Base-by-base conservation (phyloP, 2,888 invertebrate species). In the Leucoma salicis region DNA sequence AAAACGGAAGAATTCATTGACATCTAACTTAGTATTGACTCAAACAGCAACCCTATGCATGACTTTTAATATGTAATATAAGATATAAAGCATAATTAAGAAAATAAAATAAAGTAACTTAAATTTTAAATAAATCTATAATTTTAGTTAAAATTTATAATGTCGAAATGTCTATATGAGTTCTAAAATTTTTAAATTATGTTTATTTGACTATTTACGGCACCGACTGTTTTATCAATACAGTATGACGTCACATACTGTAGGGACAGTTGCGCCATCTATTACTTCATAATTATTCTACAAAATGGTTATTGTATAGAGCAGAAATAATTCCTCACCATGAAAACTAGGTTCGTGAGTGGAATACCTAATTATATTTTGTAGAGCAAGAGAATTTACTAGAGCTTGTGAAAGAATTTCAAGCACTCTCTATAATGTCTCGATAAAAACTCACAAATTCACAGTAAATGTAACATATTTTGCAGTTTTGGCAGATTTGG, bases 1-100 rank as follows among this genome's bases (percentile, higher is more conserved):
- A 78, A 86, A 88, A 78, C 85, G 85, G 85, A 84, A 83, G 72
- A 75, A 46, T 56, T 53, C 28, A 44, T 49, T 83, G 82, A 80
- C 82, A 82, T 46, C 21, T 18, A 24, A 24, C 11, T 6, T 2
- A 0, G 7, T 27, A 27, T 27, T 27, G n/a, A 27, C 27, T 27
- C 8, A 25, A 10, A n/a, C n/a, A 5, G 10, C 3, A 25, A 25
- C 8, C n/a, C n/a, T n/a, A n/a, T 25, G 11, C n/a, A 10, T 11
- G 12, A 27, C n/a, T 12, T 27, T 27, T 27, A 14, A 2, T 28
- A n/a, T 12, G n/a, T n/a, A 10, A 2, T 18, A 5, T 18, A 3
- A 21, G 1, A 4, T 21, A 21, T 21, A 8, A 21, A 8, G 8
- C 21, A 21, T 21, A 5, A n/a, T n/a, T 21, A 3, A 5, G 1